Base-by-base conservation (phyloP, 2,113 vertebrate species). In the Oreochromis niloticus region DNA sequence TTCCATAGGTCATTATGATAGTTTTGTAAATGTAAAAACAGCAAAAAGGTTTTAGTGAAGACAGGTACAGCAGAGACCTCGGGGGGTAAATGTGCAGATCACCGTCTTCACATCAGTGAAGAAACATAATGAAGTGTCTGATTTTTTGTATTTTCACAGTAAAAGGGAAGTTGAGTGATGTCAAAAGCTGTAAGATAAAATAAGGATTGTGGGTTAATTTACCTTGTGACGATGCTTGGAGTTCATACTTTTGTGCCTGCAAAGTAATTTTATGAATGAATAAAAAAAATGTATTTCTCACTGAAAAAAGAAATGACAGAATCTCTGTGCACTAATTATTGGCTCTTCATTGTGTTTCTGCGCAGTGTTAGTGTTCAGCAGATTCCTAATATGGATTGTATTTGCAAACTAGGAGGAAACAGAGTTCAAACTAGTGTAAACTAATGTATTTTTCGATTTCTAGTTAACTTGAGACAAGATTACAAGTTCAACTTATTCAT, bases 101-200 rank as follows among this genome's bases (percentile, higher is more conserved):
- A 9, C 13, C 0, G 1, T 61, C 30, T 34, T 63, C 1, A 63
- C 4, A 0, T 66, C 9, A 36, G 1, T 68, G 6, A 68, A 59
- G 56, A 30, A 59, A 59, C 56, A 9, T 59, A 59, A 59, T 59
- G 7, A 59, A 30, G 56, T 59, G 56, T 16, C 56, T 1, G 19
- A 0, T 5, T 22, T 8, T 22, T 19, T 4, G 57, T 4, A 59
- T 22, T 36, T 7, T 68, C 61, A 68, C 34, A 39, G 63, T 68
- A 30, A 57, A 57, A 30, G 24, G 24, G 13, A 16, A 59, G 56
- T 30, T 0, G 0, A 5, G 11, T 68, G 11, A 68, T 0, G 4
- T 8, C 1, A 68, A 9, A 7, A 41, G 63, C 6, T 41, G 63
- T 41, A 41, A 41, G 36, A 0, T 68, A 11, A 41, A 8, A 14